Evolutionary conservation across 2,888 invertebrate species (phyloP).

Genomic region (Siphlonurus alternatus): DNA sequence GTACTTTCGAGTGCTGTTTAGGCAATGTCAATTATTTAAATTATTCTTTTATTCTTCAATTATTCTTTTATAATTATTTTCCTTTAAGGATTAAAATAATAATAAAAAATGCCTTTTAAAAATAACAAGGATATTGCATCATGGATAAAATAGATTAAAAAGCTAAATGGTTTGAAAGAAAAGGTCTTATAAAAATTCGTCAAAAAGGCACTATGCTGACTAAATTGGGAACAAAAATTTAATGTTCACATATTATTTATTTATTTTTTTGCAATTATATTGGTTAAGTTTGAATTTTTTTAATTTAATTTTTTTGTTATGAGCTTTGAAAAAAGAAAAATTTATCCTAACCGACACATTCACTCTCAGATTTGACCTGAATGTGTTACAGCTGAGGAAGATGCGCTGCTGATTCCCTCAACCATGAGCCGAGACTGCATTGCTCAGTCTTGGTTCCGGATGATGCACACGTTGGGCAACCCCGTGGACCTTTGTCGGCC

Average conservation of each 20-base stretch:
- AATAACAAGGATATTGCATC: background rate
- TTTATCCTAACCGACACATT: background rate
- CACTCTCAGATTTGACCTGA: background rate
- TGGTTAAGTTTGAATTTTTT: conserved; percentile 7
- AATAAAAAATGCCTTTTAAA: background rate
- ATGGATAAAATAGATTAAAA: background rate
- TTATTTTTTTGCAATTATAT: background rate
- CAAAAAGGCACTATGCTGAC: too few relatives aligned
- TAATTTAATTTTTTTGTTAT: conserved; percentile 7
- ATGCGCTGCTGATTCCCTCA: conserved; percentile 58
- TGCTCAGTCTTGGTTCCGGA: conserved; percentile 90
- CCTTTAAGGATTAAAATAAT: background rate
- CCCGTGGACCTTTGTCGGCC: conserved; percentile 85
- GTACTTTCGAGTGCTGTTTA: background rate
- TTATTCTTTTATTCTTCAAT: background rate
- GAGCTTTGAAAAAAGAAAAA: background rate
- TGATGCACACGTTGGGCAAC: conserved; percentile 85
- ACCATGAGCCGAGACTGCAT: conserved; percentile 81
- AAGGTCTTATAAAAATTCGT: too few relatives aligned
- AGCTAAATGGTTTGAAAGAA: background rate
- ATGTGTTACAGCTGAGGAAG: conserved; percentile 58
- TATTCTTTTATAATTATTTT: background rate
- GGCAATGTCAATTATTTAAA: background rate
- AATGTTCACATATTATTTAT: background rate
- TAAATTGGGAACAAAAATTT: background rate